These are phyloP conservation scores for Agrypnia vestita DNA, from an alignment of 1,140 invertebrate species.

Conservation along the genomic window DNA sequence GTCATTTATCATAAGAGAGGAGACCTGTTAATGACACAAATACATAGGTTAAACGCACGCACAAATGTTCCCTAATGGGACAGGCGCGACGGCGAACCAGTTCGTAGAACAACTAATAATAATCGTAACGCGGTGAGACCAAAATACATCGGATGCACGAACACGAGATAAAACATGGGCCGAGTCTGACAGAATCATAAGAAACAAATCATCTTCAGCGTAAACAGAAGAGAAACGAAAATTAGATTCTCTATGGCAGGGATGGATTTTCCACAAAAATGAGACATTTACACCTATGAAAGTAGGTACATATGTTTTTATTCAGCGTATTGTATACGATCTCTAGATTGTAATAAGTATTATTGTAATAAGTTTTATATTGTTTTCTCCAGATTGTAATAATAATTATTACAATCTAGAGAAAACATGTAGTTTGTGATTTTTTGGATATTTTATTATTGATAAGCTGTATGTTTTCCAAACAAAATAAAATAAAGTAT, in stretches of 20 bases:
- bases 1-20: not conserved
- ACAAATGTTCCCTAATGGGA: constrained; percentile 11
- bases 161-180: constrained; percentile 20
- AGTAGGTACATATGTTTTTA: too few relatives aligned
- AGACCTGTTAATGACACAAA: not conserved
- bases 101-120: constrained; percentile 8
- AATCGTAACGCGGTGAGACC: not conserved
- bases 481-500: too few relatives aligned
- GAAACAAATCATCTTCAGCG: constrained; percentile 27
- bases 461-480: too few relatives aligned
- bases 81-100: not conserved
- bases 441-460: too few relatives aligned
- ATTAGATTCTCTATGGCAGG: not conserved
- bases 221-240: constrained; percentile 8
- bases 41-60: not conserved
- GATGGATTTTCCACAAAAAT: constrained; percentile 4
- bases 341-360: too few relatives aligned
- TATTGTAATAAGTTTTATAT: too few relatives aligned
- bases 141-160: constrained; percentile 11
- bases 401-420: too few relatives aligned
- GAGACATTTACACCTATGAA: too few relatives aligned
- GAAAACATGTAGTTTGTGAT: too few relatives aligned
- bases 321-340: too few relatives aligned
- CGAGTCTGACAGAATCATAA: not conserved
- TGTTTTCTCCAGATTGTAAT: too few relatives aligned